A percentile compares a stretch with the other conserved stretches of the same genome.
Conservation (phyloP, 2,797 vertebrate species). For the Dendrocincla tyrannina region DNA sequence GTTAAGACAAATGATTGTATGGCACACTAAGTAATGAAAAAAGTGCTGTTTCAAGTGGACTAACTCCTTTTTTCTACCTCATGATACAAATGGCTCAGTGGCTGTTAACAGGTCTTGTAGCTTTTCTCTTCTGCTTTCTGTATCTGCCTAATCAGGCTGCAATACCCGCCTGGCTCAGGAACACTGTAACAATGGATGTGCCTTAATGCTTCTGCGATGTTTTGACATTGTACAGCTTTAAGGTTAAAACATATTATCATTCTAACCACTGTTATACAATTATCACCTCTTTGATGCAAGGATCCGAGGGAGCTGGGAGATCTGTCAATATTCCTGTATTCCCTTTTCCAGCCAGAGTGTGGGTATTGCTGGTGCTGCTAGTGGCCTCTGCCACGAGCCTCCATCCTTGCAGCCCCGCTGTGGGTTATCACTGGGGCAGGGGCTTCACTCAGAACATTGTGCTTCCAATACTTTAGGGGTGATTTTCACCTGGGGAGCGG, state of each 20-base stretch:
- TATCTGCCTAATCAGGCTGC: background rate
- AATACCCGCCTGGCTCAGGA: background rate
- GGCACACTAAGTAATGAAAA: background rate
- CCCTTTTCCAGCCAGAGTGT: background rate
- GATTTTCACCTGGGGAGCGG: background rate
- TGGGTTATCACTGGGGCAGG: background rate
- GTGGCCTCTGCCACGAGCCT: background rate
- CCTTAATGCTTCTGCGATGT: background rate
- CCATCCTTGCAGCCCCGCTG: fast-evolving
- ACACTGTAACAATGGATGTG: background rate
- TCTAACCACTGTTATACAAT: background rate
- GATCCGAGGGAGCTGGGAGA: background rate
- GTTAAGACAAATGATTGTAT: background rate
- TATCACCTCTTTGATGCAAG: background rate
- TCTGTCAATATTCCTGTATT: fast-evolving
- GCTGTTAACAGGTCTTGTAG: background rate
- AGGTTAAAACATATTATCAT: background rate
- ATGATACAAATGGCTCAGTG: background rate
- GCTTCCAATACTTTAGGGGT: background rate
- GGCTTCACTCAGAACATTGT: background rate
- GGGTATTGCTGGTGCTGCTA: background rate
- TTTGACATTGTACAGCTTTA: background rate
- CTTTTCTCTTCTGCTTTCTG: background rate
- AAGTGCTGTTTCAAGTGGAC: background rate
- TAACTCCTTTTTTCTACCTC: background rate